Percentiles rank a stretch among this genome's conserved stretches.
Conservation (phyloP, 2,797 vertebrate genomes). For the Ispidina lecontei region DNA sequence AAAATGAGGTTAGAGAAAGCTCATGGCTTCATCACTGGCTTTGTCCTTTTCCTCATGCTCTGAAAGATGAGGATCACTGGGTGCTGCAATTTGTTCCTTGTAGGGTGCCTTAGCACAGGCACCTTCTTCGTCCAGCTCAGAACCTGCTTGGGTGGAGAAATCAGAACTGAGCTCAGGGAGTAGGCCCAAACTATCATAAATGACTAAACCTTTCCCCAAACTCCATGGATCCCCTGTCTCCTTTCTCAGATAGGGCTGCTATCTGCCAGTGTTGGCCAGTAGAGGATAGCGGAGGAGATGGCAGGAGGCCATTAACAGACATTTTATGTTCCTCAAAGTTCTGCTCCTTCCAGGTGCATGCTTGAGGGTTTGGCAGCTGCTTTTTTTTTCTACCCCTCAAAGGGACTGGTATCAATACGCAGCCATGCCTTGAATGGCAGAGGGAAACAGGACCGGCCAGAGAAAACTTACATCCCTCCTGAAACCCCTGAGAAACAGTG, state of each 20-base stretch:
- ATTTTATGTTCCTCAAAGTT: neutral
- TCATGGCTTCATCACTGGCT: neutral
- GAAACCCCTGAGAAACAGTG: neutral
- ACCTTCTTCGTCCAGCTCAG: neutral
- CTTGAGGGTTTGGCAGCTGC: neutral
- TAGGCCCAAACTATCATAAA: neutral
- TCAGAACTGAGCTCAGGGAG: neutral
- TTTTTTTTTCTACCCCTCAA: neutral
- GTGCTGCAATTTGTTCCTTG: neutral
- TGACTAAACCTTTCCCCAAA: neutral
- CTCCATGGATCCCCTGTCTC: neutral
- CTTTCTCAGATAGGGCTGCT: neutral
- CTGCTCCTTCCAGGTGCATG: neutral
- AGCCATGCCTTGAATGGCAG: neutral
- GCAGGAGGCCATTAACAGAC: neutral
- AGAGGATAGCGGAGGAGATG: neutral
- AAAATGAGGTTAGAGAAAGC: neutral
- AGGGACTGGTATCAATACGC: neutral
- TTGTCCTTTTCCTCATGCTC: neutral
- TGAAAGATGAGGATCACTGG: fast-evolving
- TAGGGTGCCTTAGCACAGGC: neutral
- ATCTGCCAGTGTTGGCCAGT: neutral
- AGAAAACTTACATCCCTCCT: neutral
- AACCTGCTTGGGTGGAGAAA: neutral
- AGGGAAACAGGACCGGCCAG: neutral